Evolutionary conservation across 2,888 invertebrate genomes (phyloP).

Genomic region (Habrosyne pyritoides): DNA sequence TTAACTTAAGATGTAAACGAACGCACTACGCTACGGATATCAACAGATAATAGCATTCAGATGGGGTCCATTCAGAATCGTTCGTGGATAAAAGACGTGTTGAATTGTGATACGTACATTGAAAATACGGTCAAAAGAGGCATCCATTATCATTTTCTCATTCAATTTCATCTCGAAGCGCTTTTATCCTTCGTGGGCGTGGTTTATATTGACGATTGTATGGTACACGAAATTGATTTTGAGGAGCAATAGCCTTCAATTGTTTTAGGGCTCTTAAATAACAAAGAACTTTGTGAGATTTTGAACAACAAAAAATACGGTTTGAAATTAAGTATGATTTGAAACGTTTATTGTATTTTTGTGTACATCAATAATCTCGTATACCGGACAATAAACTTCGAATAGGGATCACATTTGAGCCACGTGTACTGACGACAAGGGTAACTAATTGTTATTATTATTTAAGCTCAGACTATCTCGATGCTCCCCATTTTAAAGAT

Average conservation of each 20-base stretch:
- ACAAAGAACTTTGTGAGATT: constrained; percentile 2
- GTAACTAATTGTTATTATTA: constrained; percentile 42
- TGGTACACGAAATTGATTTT: constrained; percentile 34
- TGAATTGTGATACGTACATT: constrained; percentile 3
- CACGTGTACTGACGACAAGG: constrained; percentile 44
- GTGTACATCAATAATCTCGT: constrained; percentile 11
- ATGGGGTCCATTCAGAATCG: not conserved
- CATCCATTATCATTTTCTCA: constrained; percentile 29
- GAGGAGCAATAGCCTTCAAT: constrained; percentile 33
- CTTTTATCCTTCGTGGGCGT: constrained; percentile 36
- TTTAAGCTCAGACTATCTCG: constrained; percentile 29
- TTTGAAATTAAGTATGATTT: not conserved
- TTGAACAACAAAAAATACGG: not conserved
- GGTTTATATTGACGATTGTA: constrained; percentile 23
- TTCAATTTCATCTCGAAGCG: constrained; percentile 24
- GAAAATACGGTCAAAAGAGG: constrained; percentile 15
- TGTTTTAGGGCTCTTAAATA: constrained; percentile 28
- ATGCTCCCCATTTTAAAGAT: constrained; percentile 20
- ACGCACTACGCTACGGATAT: not conserved
- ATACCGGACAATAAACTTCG: constrained; percentile 21
- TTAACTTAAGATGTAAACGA: not conserved
- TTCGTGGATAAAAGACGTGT: not conserved
- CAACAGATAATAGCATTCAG: constrained; percentile 1
- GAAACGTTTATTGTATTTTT: not conserved
- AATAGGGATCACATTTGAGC: constrained; percentile 36